Conservation (phyloP, 30 jellyfish, hydroid and myxozoan genomes). For the Nemopilema nomurai region DNA sequence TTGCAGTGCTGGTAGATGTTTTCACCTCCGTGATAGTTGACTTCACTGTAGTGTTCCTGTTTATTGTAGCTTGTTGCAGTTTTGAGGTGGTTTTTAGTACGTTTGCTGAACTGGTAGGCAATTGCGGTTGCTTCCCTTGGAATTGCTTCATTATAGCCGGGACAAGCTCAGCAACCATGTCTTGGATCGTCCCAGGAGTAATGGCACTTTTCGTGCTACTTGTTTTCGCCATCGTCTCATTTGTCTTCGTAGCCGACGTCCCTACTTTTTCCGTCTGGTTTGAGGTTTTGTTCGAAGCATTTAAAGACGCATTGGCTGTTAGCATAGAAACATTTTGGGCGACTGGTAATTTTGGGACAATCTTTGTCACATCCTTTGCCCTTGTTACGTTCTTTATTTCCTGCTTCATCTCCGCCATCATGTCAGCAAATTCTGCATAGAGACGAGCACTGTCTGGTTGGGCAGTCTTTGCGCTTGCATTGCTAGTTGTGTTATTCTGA, state of each 20-base stretch:
- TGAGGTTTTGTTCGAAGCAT: background rate
- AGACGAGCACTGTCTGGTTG: slow-evolving; percentile 5
- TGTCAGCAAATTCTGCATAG: slow-evolving; percentile 32
- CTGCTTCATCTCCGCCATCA: slow-evolving; percentile 72
- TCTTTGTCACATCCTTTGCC: background rate
- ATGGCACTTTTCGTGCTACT: background rate
- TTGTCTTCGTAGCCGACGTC: background rate
- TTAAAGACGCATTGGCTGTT: background rate
- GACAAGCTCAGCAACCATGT: slow-evolving; percentile 58
- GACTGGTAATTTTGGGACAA: background rate
- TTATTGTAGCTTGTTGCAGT: slow-evolving; percentile 16
- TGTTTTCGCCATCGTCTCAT: background rate
- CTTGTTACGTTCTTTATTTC: slow-evolving; percentile 39
- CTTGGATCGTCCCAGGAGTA: slow-evolving; percentile 32
- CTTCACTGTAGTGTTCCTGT: slow-evolving; percentile 5
- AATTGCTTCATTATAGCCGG: slow-evolving; percentile 61
- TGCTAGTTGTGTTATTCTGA: background rate
- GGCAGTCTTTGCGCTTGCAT: background rate
- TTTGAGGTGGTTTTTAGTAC: background rate
- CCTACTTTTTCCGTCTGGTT: background rate
- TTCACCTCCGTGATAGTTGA: slow-evolving; percentile 23
- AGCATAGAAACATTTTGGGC: background rate
- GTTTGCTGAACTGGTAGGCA: slow-evolving; percentile 7
- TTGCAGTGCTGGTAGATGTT: background rate
- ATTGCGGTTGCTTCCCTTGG: slow-evolving; percentile 6